A percentile compares a stretch with the other conserved stretches of the same genome.
phyloP scores from a whole-genome alignment of 2,888 invertebrate species.

The Psylliodes chrysocephalus region DNA sequence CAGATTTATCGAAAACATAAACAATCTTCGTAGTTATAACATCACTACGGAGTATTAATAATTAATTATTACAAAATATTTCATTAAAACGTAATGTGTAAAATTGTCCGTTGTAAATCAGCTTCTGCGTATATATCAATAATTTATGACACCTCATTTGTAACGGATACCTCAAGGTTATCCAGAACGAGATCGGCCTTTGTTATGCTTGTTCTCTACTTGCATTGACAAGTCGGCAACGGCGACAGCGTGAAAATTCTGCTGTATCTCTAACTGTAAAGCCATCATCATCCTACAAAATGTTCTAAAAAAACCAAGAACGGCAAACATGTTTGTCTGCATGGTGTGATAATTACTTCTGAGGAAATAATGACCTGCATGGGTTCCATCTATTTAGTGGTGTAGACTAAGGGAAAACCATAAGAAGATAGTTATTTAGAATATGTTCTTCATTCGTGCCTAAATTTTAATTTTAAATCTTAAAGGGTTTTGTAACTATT shows the following conservation, averaged over 20 bases:
- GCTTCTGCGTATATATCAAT: background rate
- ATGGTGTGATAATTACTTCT: conserved; percentile 34
- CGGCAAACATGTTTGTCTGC: conserved; percentile 31
- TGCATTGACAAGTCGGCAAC: background rate
- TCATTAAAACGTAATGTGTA: background rate
- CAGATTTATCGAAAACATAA: too few species aligned
- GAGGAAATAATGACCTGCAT: conserved; percentile 32
- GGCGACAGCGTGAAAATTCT: conserved; percentile 19
- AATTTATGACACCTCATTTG: conserved; percentile 1
- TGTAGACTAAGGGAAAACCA: background rate
- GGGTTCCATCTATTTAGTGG: conserved; percentile 14
- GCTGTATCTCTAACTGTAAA: conserved; percentile 29
- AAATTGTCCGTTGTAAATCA: background rate
- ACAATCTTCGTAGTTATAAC: too few species aligned
- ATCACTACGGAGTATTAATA: too few species aligned
- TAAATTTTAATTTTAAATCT: too few species aligned
- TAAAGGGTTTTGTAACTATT: too few species aligned
- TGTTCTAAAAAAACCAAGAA: conserved; percentile 24
- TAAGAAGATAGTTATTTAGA: too few species aligned
- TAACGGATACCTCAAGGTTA: background rate
- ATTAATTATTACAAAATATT: background rate
- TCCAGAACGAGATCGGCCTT: background rate
- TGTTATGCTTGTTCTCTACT: background rate
- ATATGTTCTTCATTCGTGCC: too few species aligned
- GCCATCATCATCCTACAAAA: conserved; percentile 11